A percentile compares a stretch with the other conserved stretches of the same genome.
phyloP scores from a whole-genome alignment of 2,888 invertebrate genomes.

The Eristalis pertinax region DNA sequence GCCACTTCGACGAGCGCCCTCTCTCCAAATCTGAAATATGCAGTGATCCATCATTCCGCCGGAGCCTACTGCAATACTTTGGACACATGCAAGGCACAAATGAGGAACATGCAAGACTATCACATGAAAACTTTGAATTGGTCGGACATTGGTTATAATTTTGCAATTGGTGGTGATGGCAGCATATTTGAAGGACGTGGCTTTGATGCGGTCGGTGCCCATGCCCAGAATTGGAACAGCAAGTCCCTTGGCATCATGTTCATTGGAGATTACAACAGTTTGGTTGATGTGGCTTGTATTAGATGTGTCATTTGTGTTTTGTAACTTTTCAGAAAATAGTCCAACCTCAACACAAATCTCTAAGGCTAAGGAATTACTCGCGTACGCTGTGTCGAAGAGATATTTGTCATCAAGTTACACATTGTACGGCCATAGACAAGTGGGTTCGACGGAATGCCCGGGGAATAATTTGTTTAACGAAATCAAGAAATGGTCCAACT shows the following conservation, averaged over 20 bases:
- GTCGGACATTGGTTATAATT: constrained; percentile 83
- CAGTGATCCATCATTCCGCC: constrained; percentile 77
- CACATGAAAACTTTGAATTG: constrained; percentile 77
- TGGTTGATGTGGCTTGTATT: background rate
- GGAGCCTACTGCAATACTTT: constrained; percentile 75
- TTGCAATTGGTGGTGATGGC: constrained; percentile 86
- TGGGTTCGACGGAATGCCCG: constrained; percentile 78
- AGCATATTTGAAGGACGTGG: constrained; percentile 85
- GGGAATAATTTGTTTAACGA: constrained; percentile 77
- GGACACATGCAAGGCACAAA: constrained; percentile 75
- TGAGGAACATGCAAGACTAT: constrained; percentile 77
- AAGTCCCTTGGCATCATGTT: constrained; percentile 83
- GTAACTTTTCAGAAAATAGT: constrained; percentile 62
- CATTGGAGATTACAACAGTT: constrained; percentile 81
- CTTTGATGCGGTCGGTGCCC: constrained; percentile 85
- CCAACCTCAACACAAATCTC: constrained; percentile 75
- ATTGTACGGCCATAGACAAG: constrained; percentile 78
- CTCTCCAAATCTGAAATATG: constrained; percentile 74
- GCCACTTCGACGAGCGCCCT: constrained; percentile 73
- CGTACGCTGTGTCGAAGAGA: constrained; percentile 75
- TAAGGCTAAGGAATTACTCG: constrained; percentile 75
- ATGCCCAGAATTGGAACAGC: constrained; percentile 85
- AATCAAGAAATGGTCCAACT: constrained; percentile 78
- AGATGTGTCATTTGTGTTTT: background rate
- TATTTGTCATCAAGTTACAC: constrained; percentile 75